phyloP scores from a whole-genome alignment of 2,113 vertebrate species.

The Eupsittula cactorum region DNA sequence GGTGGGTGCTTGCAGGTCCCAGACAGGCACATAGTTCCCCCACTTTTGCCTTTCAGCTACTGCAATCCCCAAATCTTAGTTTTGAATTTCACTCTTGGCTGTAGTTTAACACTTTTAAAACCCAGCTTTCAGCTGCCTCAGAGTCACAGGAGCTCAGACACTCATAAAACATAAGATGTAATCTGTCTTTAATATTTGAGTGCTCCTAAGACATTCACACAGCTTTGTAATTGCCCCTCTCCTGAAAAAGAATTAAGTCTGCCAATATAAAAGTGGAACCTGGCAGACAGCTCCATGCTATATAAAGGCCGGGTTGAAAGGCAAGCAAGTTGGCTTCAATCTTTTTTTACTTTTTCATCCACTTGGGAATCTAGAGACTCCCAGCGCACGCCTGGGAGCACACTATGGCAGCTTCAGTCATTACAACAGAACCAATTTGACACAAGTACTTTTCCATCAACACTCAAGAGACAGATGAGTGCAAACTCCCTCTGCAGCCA shows the following conservation, averaged over 20 bases:
- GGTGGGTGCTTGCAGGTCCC: fast-evolving
- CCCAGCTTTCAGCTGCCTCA: background rate
- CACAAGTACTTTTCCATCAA: background rate
- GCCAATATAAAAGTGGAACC: background rate
- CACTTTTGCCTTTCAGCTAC: background rate
- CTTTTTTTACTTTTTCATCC: background rate
- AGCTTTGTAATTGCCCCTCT: background rate
- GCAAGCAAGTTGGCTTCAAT: background rate
- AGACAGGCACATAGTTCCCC: background rate
- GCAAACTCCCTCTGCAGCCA: background rate
- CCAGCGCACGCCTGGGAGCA: background rate
- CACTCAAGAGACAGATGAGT: background rate
- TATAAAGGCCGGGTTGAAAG: background rate
- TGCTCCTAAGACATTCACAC: background rate
- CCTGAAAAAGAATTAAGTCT: background rate
- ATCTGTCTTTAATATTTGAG: background rate
- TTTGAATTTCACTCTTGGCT: background rate
- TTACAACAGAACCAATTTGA: background rate
- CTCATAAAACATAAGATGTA: background rate
- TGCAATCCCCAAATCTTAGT: background rate
- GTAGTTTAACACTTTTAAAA: background rate
- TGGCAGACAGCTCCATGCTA: background rate
- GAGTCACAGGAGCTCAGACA: background rate
- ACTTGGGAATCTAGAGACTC: background rate
- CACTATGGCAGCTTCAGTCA: background rate